These are phyloP conservation scores for Oscheius myriophilus DNA, from an alignment of 2,888 invertebrate genomes.

Conservation along the genomic window DNA sequence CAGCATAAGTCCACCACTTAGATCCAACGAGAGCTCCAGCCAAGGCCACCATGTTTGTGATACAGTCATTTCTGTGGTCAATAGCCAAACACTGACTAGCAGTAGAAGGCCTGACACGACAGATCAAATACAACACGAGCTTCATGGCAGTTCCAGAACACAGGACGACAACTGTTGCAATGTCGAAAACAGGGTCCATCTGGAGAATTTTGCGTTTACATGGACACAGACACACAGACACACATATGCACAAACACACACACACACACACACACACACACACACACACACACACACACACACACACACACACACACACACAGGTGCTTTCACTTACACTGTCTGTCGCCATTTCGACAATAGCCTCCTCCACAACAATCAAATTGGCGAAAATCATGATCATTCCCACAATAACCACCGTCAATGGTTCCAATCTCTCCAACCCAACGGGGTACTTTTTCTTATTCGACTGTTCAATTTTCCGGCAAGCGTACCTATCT, in stretches of 20 bases:
- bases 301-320: too few species aligned
- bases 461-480: conserved; percentile 66
- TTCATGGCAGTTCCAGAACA: conserved; percentile 52
- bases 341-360: conserved; percentile 66
- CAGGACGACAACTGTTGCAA: conserved; percentile 48
- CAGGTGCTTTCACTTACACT: conserved; percentile 32
- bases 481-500: conserved; percentile 53
- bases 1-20: conserved; percentile 72
- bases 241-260: neutral
- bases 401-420: conserved; percentile 72
- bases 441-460: conserved; percentile 73
- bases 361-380: conserved; percentile 71
- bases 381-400: conserved; percentile 71
- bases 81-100: conserved; percentile 68
- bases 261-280: too few species aligned
- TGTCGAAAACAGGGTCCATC: conserved; percentile 50
- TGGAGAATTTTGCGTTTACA: neutral
- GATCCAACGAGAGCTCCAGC: conserved; percentile 72
- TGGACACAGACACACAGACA: too few species aligned
- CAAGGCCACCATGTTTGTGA: conserved; percentile 73
- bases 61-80: conserved; percentile 73
- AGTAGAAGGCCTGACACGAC: conserved; percentile 45
- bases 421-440: conserved; percentile 71
- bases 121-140: conserved; percentile 51
- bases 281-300: too few species aligned